A percentile compares a stretch with the other conserved stretches of the same genome.
Evolutionary conservation across 2,888 invertebrate genomes (phyloP).

Genomic region (Pseudanteris insignis): DNA sequence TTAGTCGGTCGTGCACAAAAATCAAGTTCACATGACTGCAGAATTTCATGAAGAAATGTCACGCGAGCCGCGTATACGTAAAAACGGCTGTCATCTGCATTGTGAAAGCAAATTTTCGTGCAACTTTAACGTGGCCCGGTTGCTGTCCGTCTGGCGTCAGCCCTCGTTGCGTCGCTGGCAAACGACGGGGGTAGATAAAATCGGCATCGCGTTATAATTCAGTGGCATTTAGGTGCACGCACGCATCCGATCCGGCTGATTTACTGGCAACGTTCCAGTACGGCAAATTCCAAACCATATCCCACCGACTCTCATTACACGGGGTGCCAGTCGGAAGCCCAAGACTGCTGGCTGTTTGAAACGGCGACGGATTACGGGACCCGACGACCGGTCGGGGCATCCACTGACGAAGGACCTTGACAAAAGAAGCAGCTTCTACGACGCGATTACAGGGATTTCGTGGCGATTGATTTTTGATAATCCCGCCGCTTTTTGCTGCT

Average conservation of each 20-base stretch:
- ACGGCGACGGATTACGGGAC: conserved; percentile 25
- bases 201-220: conserved; percentile 50
- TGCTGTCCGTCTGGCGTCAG: conserved; percentile 14
- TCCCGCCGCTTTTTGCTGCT: conserved; percentile 1
- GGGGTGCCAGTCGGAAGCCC: conserved; percentile 15
- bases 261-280: conserved; percentile 31
- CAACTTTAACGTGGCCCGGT: conserved; percentile 7
- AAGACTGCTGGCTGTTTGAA: conserved; percentile 4
- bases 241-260: conserved; percentile 38
- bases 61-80: conserved; percentile 17
- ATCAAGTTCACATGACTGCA: conserved; percentile 31
- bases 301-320: conserved; percentile 40
- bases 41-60: conserved; percentile 32
- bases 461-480: conserved; percentile 25
- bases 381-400: neutral
- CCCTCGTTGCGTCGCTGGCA: conserved; percentile 34
- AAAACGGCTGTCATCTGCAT: conserved; percentile 24
- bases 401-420: neutral
- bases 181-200: conserved; percentile 57
- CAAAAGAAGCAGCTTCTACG: conserved; percentile 3
- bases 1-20: conserved; percentile 4
- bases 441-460: conserved; percentile 17
- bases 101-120: conserved; percentile 23
- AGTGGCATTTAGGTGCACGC: conserved; percentile 52
- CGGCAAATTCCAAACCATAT: conserved; percentile 40